A percentile compares a stretch with the other conserved stretches of the same genome.
These are phyloP conservation scores for Hipposideros larvatus DNA, from an alignment of 2,797 vertebrate genomes.

Conservation along the genomic window DNA sequence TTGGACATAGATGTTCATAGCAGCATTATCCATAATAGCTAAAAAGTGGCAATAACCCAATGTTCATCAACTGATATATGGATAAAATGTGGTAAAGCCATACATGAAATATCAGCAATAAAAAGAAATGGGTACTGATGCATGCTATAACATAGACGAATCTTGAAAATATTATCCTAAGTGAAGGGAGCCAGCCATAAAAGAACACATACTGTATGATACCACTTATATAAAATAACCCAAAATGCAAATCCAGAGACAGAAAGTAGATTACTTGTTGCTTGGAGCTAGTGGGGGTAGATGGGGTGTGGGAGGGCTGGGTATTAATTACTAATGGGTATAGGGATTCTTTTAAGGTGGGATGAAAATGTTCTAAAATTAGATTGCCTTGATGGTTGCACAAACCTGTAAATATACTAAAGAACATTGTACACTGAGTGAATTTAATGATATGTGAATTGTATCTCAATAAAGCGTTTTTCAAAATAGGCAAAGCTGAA, in stretches of 20 bases:
- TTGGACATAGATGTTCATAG: not conserved
- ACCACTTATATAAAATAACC: constrained; percentile 3
- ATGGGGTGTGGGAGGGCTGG: not conserved
- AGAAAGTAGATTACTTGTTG: not conserved
- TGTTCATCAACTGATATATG: not conserved
- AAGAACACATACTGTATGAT: not conserved
- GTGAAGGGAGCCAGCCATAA: not conserved
- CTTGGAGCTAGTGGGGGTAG: not conserved
- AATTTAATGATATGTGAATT: not conserved
- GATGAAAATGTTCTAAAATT: not conserved
- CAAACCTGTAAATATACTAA: not conserved
- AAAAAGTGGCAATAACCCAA: not conserved
- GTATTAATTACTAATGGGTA: not conserved
- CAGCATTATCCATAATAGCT: not conserved
- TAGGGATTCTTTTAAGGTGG: not conserved
- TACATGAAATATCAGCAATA: not conserved
- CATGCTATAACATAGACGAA: not conserved
- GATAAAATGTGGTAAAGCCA: not conserved
- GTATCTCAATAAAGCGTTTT: not conserved
- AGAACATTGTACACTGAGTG: not conserved
- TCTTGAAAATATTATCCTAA: constrained; percentile 20
- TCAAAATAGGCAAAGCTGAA: not conserved
- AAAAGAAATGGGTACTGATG: not conserved
- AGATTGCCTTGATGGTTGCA: not conserved
- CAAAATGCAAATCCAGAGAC: not conserved